Percentiles rank a stretch among this genome's conserved stretches.
Evolutionary conservation across 2,888 invertebrate species (phyloP).

Genomic region (Malthinus seriepunctatus): DNA sequence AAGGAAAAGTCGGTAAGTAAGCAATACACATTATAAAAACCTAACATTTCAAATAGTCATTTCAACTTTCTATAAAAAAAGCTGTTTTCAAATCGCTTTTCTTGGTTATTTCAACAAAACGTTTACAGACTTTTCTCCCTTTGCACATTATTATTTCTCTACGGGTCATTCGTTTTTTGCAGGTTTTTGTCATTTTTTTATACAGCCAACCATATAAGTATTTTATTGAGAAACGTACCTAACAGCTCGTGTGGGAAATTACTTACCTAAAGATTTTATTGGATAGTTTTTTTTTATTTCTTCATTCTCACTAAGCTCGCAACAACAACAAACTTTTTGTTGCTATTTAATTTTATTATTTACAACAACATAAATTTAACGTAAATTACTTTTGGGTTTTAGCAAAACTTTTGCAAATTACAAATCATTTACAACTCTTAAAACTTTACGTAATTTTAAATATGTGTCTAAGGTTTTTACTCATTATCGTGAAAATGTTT

Average conservation of each 20-base stretch:
- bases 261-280: conserved; percentile 10
- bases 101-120: conserved; percentile 23
- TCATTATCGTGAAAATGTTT: too few relatives aligned
- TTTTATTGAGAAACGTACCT: conserved; percentile 1
- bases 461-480: too few relatives aligned
- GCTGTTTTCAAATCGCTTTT: conserved; percentile 23
- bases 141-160: conserved; percentile 24
- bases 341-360: too few relatives aligned
- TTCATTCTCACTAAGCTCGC: too few relatives aligned
- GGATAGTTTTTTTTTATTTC: too few relatives aligned
- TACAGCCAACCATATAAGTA: conserved; percentile 14
- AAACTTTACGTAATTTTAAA: too few relatives aligned
- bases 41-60: conserved; percentile 24
- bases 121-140: conserved; percentile 22
- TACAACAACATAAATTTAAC: too few relatives aligned
- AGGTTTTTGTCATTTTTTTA: conserved; percentile 17
- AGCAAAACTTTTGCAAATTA: too few relatives aligned
- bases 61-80: conserved; percentile 22
- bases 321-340: too few relatives aligned
- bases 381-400: too few relatives aligned
- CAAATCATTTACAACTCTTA: too few relatives aligned
- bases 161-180: conserved; percentile 25
- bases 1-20: neutral
- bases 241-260: conserved; percentile 6
- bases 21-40: conserved; percentile 15